Conservation (phyloP, 1,140 invertebrate genomes). For the Calliopsis andreniformis region DNA sequence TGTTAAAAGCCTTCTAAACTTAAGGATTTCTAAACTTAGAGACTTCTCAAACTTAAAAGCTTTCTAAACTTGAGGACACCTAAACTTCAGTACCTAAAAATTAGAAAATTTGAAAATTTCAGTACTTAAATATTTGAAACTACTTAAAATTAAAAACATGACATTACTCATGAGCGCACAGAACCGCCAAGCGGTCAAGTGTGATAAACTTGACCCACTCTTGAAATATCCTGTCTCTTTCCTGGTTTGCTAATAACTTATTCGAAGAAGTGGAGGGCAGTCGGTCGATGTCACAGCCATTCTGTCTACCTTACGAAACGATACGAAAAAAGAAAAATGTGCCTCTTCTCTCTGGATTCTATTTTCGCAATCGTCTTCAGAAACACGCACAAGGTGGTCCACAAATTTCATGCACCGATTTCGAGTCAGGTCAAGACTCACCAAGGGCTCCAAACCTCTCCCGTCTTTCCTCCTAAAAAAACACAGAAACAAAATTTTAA, state of each 20-base stretch:
- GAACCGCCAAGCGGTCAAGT: neutral
- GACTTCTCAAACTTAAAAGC: no score
- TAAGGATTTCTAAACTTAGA: no score
- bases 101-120: no score
- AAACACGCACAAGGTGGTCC: slow-evolving; percentile 19
- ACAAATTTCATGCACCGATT: slow-evolving; percentile 58
- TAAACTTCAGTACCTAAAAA: no score
- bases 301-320: slow-evolving; percentile 45
- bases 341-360: no score
- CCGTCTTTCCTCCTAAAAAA: neutral
- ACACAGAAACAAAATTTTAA: no score
- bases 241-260: slow-evolving; percentile 32
- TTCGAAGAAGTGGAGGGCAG: slow-evolving; percentile 5
- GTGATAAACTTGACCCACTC: slow-evolving; percentile 61
- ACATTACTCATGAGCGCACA: neutral
- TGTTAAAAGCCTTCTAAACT: no score
- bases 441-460: neutral
- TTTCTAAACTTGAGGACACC: no score
- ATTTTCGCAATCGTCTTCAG: slow-evolving; percentile 45
- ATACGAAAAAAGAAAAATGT: slow-evolving; percentile 13
- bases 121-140: no score
- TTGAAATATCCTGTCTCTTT: slow-evolving; percentile 40
- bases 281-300: neutral
- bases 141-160: no score
- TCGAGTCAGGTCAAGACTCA: slow-evolving; percentile 18